A percentile compares a stretch with the other conserved stretches of the same genome.
phyloP scores from a whole-genome alignment of 2,113 vertebrate genomes.

The Chauna torquata region DNA sequence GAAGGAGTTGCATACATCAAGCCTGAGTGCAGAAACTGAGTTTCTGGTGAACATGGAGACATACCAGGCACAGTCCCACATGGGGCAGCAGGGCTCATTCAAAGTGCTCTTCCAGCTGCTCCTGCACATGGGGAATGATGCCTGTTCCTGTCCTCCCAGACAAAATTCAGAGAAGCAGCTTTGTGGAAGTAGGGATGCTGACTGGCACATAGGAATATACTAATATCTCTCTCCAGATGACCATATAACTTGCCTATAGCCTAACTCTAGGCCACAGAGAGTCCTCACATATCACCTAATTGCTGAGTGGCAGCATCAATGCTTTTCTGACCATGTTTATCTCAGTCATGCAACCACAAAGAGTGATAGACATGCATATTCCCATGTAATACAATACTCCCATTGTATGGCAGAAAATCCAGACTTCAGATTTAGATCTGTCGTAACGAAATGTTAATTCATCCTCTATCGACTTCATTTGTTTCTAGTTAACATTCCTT shows the following conservation, averaged over 20 bases:
- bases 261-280: neutral
- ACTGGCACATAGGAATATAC: neutral
- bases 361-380: neutral
- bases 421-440: neutral
- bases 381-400: neutral
- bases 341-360: neutral
- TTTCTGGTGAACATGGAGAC: neutral
- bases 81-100: neutral
- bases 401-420: neutral
- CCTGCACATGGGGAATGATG: neutral
- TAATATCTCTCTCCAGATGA: neutral
- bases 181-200: neutral
- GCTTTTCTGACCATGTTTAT: neutral
- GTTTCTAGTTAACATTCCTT: neutral
- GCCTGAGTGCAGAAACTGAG: neutral
- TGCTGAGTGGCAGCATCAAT: neutral
- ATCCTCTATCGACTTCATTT: neutral
- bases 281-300: neutral
- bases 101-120: neutral
- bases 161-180: neutral
- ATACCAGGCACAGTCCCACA: neutral
- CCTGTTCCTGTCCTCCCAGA: neutral
- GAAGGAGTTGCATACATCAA: neutral
- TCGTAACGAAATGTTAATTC: neutral
- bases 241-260: neutral